A percentile compares a stretch with the other conserved stretches of the same genome.
phyloP scores from a whole-genome alignment of 2,888 invertebrate genomes.

The Seira sanloemensis region DNA sequence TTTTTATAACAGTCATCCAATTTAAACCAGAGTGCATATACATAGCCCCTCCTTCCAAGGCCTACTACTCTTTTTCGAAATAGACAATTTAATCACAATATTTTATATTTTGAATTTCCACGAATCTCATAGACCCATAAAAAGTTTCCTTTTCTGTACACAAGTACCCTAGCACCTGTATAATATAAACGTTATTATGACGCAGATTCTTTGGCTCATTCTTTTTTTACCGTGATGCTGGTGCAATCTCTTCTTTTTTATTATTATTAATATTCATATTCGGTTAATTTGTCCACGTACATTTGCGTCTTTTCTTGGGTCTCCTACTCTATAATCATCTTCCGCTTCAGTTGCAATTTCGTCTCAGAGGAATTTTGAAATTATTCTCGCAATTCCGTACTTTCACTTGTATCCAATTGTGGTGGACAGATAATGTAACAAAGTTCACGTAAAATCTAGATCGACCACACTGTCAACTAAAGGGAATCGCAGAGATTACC shows the following conservation, averaged over 20 bases:
- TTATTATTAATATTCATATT: background rate
- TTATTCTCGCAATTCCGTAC: background rate
- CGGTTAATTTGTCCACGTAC: background rate
- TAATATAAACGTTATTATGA: too few relatives aligned
- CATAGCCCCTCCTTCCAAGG: conserved; percentile 1
- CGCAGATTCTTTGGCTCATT: too few relatives aligned
- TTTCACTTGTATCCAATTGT: background rate
- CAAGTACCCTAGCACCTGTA: too few relatives aligned
- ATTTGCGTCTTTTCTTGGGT: background rate
- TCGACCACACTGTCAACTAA: background rate
- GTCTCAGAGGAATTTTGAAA: background rate
- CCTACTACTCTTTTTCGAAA: background rate
- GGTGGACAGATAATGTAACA: background rate
- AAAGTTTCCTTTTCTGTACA: too few relatives aligned
- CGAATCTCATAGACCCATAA: background rate
- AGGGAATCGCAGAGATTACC: background rate
- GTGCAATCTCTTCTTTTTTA: background rate
- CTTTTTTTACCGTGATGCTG: too few relatives aligned
- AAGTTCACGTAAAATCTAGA: background rate
- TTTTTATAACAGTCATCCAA: background rate
- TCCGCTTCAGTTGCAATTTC: conserved; percentile 4
- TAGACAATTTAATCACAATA: conserved; percentile 1
- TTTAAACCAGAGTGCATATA: background rate
- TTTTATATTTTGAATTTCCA: background rate
- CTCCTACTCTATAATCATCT: background rate